Evolutionary conservation across 2,113 vertebrate species (phyloP), one percentile per base, ranked within the genome.

Genomic region (Spizaetus ornatus): DNA sequence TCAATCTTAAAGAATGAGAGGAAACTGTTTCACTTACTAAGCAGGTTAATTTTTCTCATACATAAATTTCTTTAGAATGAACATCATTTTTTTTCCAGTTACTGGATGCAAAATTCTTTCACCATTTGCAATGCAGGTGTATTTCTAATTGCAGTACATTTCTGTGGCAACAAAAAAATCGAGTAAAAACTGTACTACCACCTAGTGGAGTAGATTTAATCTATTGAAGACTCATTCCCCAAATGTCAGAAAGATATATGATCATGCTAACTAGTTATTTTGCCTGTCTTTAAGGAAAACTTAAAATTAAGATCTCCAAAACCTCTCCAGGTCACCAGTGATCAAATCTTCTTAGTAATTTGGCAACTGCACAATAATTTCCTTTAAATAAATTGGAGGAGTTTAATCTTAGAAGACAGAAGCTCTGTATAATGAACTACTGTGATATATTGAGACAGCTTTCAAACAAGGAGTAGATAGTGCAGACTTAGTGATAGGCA

Each of bases 1-100:
- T 99, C 99, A 92, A 99, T 98, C 99, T 99, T 97, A 38, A 38
- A 38, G 38, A 38, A 38, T 38, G 36, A 83, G 16, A 79, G 18
- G 38, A 76, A 94, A 74, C 1, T 4, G 20, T 73, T 88, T 55
- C 50, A 91, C 34, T 69, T 50, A 32, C 21, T 74, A 56, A 82
- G 27, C 20, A 81, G 9, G 31, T 11, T 74, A 52, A 59, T 55
- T 81, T 88, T 93, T 90, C 38, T 81, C 66, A 83, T 12, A 40
- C 6, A 20, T 23, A 78, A 19, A 69, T 27, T 59, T 74, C 25
- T 65, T 52, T 21, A 65, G 31, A 71, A 92, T 50, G 18, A 55
- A 48, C 31, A 65, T 7, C 6, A n/a, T 5, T 38, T 48, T 84
- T 82, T 82, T 52, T 48, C 27, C 31, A 38, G 19, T 78, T 82